Percentiles rank a stretch among this genome's conserved stretches.
phyloP scores from a whole-genome alignment of 2,797 vertebrate species.

The Miichthys miiuy region DNA sequence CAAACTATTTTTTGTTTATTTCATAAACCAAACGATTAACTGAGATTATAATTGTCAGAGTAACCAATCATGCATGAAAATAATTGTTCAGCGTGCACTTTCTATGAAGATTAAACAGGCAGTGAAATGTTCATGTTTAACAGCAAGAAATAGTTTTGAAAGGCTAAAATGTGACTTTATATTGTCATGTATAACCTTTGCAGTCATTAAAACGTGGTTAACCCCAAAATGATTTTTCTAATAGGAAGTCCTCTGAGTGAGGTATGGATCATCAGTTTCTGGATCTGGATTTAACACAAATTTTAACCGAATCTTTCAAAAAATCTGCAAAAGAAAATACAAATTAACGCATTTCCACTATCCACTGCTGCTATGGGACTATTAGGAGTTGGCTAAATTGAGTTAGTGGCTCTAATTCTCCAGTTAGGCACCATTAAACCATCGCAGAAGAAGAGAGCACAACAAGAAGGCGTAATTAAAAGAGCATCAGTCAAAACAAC shows the following conservation, averaged over 20 bases:
- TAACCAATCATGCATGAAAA: not conserved
- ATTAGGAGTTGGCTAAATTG: not conserved
- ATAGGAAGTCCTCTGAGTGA: not conserved
- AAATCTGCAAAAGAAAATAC: not conserved
- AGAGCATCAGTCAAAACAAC: too few species aligned
- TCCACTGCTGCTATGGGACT: not conserved
- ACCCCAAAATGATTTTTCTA: not conserved
- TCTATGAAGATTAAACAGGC: not conserved
- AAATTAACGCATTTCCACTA: not conserved
- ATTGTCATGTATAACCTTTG: too few species aligned
- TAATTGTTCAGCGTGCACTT: not conserved
- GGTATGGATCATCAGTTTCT: not conserved
- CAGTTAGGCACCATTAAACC: too few species aligned
- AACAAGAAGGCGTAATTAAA: too few species aligned
- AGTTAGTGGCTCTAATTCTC: too few species aligned
- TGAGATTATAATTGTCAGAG: too few species aligned
- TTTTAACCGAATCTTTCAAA: too few species aligned
- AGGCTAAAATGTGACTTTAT: not conserved
- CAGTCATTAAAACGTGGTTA: not conserved
- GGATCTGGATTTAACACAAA: not conserved
- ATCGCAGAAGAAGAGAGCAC: too few species aligned
- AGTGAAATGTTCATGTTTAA: too few species aligned
- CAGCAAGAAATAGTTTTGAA: not conserved
- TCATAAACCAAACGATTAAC: too few species aligned
- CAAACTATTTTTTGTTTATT: too few species aligned